phyloP scores from a whole-genome alignment of 2,888 invertebrate genomes.

The Caenorhabditis wallacei region DNA sequence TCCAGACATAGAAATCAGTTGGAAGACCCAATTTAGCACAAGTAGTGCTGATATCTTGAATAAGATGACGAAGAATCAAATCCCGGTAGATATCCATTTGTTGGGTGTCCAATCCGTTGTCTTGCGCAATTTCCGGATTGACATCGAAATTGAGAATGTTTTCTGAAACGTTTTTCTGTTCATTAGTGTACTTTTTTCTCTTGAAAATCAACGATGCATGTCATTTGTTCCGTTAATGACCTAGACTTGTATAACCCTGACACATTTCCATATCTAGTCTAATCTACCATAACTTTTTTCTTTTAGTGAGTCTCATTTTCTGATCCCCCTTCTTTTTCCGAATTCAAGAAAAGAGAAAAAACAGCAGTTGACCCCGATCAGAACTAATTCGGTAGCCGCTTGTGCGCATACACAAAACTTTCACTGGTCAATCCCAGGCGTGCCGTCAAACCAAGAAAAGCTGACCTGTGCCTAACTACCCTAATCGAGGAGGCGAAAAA shows the following conservation, averaged over 20 bases:
- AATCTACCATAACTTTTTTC: not conserved
- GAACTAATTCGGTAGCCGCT: slow-evolving; percentile 49
- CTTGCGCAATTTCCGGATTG: slow-evolving; percentile 56
- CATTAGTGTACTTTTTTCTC: slow-evolving; percentile 21
- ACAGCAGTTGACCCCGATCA: slow-evolving; percentile 36
- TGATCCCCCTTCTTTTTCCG: slow-evolving; percentile 1
- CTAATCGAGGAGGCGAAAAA: slow-evolving; percentile 37
- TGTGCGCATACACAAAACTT: slow-evolving; percentile 56
- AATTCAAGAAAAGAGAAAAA: slow-evolving; percentile 16
- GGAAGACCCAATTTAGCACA: slow-evolving; percentile 80
- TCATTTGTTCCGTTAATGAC: slow-evolving; percentile 43
- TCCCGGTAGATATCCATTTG: slow-evolving; percentile 82
- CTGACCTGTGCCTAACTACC: slow-evolving; percentile 65
- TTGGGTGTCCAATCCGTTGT: slow-evolving; percentile 59
- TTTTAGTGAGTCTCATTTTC: not conserved
- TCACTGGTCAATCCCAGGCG: slow-evolving; percentile 66
- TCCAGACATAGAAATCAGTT: slow-evolving; percentile 77
- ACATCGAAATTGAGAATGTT: slow-evolving; percentile 67
- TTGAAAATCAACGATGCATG: slow-evolving; percentile 35
- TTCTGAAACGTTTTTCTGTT: slow-evolving; percentile 56
- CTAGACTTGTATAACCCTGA: slow-evolving; percentile 42
- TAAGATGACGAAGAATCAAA: slow-evolving; percentile 81
- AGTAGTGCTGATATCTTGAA: slow-evolving; percentile 82
- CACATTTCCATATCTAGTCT: slow-evolving; percentile 44
- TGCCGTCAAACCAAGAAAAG: slow-evolving; percentile 59